phyloP scores from a whole-genome alignment of 2,113 vertebrate genomes.

The Calyptommatus sinebrachiatus region DNA sequence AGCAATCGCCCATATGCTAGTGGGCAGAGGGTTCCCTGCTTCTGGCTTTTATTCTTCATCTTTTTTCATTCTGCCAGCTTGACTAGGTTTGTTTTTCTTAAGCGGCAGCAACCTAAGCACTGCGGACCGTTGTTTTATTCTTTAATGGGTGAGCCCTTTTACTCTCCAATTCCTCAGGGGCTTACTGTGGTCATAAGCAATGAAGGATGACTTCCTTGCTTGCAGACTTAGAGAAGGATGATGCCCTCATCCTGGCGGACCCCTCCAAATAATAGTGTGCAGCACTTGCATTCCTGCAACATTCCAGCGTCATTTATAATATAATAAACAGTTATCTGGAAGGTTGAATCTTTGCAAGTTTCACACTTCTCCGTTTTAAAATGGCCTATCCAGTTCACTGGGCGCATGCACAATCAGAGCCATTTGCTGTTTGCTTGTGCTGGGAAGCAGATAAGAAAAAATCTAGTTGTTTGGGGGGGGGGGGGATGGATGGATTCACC shows the following conservation, averaged over 20 bases:
- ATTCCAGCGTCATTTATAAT: slow-evolving; percentile 77
- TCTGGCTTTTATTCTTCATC: not conserved
- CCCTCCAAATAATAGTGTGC: slow-evolving; percentile 87
- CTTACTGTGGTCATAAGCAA: slow-evolving; percentile 40
- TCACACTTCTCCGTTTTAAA: slow-evolving; percentile 52
- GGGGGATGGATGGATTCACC: slow-evolving; percentile 31
- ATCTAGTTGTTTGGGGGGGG: slow-evolving; percentile 39
- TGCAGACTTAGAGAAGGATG: slow-evolving; percentile 66
- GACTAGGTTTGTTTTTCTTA: slow-evolving; percentile 47
- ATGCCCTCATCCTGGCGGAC: slow-evolving; percentile 73
- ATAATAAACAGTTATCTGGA: slow-evolving; percentile 73
- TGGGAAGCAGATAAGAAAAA: slow-evolving; percentile 44
- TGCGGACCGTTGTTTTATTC: slow-evolving; percentile 55
- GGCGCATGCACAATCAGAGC: slow-evolving; percentile 38
- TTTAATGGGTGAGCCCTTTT: not conserved
- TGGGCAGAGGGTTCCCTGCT: slow-evolving; percentile 20
- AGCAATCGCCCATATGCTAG: not conserved
- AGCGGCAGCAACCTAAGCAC: slow-evolving; percentile 52
- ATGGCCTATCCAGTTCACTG: slow-evolving; percentile 22
- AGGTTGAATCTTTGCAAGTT: slow-evolving; percentile 62
- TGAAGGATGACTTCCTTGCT: slow-evolving; percentile 27
- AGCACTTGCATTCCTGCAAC: slow-evolving; percentile 98
- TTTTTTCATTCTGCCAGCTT: slow-evolving; percentile 46
- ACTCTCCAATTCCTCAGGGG: not conserved
- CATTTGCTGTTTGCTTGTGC: slow-evolving; percentile 49